Conservation (phyloP, 2,113 vertebrate species). For the Murina feae region DNA sequence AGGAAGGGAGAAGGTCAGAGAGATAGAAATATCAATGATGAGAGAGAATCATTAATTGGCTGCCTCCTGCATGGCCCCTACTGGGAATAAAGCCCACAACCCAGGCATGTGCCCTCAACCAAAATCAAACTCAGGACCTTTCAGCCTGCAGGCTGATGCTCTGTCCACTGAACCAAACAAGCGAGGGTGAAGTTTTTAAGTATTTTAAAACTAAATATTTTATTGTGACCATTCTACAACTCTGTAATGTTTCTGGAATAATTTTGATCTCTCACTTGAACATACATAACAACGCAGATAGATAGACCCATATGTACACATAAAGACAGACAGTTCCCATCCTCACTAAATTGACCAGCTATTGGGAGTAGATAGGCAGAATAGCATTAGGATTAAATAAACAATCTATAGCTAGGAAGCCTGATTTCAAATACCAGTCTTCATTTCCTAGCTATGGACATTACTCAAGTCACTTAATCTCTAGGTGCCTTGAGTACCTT, state of each 20-base stretch:
- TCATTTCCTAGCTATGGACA: background rate
- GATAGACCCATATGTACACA: background rate
- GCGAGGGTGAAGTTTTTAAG: too few species aligned
- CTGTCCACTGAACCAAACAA: too few species aligned
- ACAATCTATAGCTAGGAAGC: background rate
- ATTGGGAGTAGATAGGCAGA: background rate
- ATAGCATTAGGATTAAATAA: fast-evolving
- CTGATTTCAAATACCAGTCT: background rate
- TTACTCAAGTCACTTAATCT: background rate
- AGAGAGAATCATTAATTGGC: too few species aligned
- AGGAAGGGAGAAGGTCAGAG: too few species aligned
- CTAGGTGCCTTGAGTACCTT: background rate
- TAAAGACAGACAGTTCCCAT: background rate
- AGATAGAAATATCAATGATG: too few species aligned
- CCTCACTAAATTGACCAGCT: background rate
- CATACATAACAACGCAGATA: background rate
- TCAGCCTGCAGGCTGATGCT: too few species aligned
- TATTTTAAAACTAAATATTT: background rate
- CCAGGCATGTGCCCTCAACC: too few species aligned
- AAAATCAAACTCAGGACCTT: too few species aligned
- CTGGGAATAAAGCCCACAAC: too few species aligned
- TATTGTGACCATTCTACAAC: background rate
- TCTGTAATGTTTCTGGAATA: background rate
- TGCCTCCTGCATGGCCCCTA: too few species aligned
- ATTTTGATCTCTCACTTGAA: background rate